Evolutionary conservation across 2,888 invertebrate genomes (phyloP), one percentile per base, ranked within the genome.

Genomic region (Cheilosia vernalis): DNA sequence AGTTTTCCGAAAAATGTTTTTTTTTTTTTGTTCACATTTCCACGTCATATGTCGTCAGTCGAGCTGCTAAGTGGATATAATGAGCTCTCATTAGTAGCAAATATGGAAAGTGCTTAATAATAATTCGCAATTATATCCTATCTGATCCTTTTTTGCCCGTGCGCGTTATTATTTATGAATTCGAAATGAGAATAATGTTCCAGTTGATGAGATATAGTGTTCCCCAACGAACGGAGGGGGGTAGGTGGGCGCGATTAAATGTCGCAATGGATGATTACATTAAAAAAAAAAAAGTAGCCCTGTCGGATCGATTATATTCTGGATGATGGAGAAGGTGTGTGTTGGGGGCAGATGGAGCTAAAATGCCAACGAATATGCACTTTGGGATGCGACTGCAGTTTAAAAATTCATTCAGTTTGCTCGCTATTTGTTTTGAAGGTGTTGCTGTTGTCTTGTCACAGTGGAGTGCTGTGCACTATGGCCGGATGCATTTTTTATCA

Each of bases 21-120:
- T 47, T 44, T 44, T 53, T 70, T 53, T 44, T 69, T 83, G 44
- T 70, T 53, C 66, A 66, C 64, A 84, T 76, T 85, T 80, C 64
- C 80, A 80, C 84, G 84, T 85, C 85, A 85, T 85, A 85, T 85
- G 85, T 85, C 85, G 81, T 85, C 85, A 85, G 85, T 85, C 85
- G 85, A 85, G 85, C 85, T 72, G 85, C 85, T 85, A 85, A 85
- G 85, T 85, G 85, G 81, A 72, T 80, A 85, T 85, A 85, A 85
- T 81, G 85, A 81, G 81, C 72, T 30, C 76, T 85, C 85, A 81
- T 85, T 85, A 85, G 85, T 85, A 56, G 80, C 85, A 81, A 85
- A 85, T 85, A 85, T 85, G 85, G 81, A 81, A 85, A 85, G 85
- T 85, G 85, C 81, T 81, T 85, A 72, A 85, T 77, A 85, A 85